Evolutionary conservation across 2,797 vertebrate genomes (phyloP), one percentile per base, ranked within the genome.

Genomic region (Ataeniobius toweri): DNA sequence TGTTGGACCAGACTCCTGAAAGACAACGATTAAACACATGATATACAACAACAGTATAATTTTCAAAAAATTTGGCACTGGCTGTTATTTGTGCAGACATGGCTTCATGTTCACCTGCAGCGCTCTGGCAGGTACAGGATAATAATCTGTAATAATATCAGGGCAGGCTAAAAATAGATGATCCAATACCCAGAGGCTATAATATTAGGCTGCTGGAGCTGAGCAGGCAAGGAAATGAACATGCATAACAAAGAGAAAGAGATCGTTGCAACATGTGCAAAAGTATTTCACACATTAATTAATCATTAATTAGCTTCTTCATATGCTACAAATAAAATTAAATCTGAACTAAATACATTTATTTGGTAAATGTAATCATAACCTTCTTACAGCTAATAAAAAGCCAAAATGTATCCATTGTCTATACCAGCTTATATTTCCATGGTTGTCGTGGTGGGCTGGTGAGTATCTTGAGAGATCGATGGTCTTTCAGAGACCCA

Each of bases 1-100:
- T 69, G 98, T 99, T 74, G 98, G 98, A 8, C 98, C 98, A 0
- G 85, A 96, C 89, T 99, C 98, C 98, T 99, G 94, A 76, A 94
- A 89, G 59, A 89, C 71, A 88, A 22, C 5, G 70, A 68, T 76
- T 7, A 50, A 31, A 16, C 18, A 36, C 8, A 71, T 86, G 46
- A 76, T 9, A n/a, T 14, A 73, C 67, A 81, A 39, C 14, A 58
- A 2, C 4, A 36, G 14, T 58, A 14, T 61, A 3, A 41, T 75
- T 74, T 36, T 39, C 50, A 8, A 44, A 51, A 28, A 70, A 50
- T 36, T 59, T 28, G 56, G 9, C 36, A 22, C 2, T 6, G 31
- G 63, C 2, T 48, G 68, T 68, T 44, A 28, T 71, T 74, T 69
- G 68, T 68, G 26, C 26, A 76, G 74, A 67, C 36, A n/a, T 46